Percentiles rank a stretch among this genome's conserved stretches.
These are phyloP conservation scores for Syngnathus floridae DNA, from an alignment of 2,113 vertebrate species.

Conservation along the genomic window DNA sequence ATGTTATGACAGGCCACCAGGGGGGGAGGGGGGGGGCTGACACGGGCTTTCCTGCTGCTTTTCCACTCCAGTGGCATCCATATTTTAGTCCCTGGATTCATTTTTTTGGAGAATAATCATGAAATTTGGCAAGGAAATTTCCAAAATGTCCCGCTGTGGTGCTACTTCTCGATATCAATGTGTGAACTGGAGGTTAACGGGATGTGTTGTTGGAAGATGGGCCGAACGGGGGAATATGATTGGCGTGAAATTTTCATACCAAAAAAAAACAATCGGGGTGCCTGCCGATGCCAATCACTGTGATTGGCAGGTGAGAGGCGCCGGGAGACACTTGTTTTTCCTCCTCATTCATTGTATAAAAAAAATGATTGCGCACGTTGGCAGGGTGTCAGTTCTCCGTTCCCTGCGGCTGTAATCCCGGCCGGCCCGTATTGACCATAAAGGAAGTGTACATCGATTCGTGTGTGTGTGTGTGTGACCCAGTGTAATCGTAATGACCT, in stretches of 20 bases:
- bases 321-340: conserved; percentile 26
- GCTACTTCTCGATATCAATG: conserved; percentile 21
- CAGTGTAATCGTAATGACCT: conserved; percentile 25
- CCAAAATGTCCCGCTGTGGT: not conserved
- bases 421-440: conserved; percentile 43
- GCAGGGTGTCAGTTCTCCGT: conserved; percentile 24
- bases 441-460: conserved; percentile 59
- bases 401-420: conserved; percentile 25
- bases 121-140: not conserved
- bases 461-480: conserved; percentile 32
- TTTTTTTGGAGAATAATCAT: not conserved
- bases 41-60: conserved; percentile 6
- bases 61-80: conserved; percentile 33
- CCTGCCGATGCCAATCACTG: conserved; percentile 45
- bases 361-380: conserved; percentile 10
- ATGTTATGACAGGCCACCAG: conserved; percentile 25
- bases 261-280: conserved; percentile 18
- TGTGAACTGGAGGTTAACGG: conserved; percentile 54
- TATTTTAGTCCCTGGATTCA: conserved; percentile 27
- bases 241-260: conserved; percentile 51
- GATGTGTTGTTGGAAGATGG: conserved; percentile 28
- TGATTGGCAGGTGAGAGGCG: conserved; percentile 50
- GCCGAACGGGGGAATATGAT: conserved; percentile 21
- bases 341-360: conserved; percentile 18
- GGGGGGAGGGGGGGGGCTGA: not conserved